Evolutionary conservation across 2,113 vertebrate species (phyloP).

Genomic region (Oreocharis arfaki): DNA sequence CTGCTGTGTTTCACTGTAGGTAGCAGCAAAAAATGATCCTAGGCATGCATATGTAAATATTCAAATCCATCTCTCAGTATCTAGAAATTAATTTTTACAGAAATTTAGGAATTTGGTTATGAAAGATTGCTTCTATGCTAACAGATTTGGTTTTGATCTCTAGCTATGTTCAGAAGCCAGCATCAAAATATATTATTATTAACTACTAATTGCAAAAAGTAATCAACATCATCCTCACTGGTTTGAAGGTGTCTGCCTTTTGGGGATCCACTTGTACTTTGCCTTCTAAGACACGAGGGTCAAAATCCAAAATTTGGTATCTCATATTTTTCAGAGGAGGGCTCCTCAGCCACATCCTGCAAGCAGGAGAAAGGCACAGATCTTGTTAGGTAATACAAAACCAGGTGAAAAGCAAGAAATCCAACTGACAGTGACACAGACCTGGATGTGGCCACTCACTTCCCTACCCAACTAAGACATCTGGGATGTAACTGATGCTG

Average conservation of each 20-base stretch:
- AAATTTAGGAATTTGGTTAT: neutral
- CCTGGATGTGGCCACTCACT: neutral
- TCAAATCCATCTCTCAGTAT: neutral
- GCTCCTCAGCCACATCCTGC: constrained; percentile 84
- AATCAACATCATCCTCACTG: constrained; percentile 72
- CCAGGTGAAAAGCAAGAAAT: neutral
- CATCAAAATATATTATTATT: neutral
- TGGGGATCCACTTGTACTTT: constrained; percentile 81
- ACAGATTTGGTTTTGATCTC: neutral
- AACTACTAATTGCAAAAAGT: neutral
- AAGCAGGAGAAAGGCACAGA: neutral
- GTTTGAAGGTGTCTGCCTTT: constrained; percentile 76
- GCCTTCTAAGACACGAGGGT: constrained; percentile 81
- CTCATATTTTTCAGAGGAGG: constrained; percentile 77
- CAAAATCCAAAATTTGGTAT: constrained; percentile 84
- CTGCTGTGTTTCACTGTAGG: neutral
- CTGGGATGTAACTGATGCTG: neutral
- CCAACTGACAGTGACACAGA: neutral
- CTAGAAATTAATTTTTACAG: neutral
- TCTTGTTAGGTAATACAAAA: neutral
- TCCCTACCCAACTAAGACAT: neutral
- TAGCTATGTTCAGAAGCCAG: neutral
- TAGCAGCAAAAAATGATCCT: neutral
- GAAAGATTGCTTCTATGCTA: neutral
- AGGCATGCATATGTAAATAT: neutral